Conservation (phyloP, 2,113 vertebrate genomes). For the Brachyhypopomus occidentalis region DNA sequence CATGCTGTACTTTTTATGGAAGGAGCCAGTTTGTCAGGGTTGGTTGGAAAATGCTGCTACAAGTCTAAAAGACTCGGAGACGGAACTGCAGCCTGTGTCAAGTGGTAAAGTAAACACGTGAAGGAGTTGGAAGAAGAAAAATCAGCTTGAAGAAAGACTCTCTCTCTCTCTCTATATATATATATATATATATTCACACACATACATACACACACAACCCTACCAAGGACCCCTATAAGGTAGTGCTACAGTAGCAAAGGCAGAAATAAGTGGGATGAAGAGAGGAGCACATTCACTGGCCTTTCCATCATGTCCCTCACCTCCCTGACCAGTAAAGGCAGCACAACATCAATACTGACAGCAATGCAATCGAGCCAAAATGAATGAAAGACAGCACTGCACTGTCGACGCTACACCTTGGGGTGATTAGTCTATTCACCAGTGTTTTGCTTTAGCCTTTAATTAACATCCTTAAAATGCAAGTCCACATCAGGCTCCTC, state of each 20-base stretch:
- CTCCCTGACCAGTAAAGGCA: slow-evolving; percentile 4
- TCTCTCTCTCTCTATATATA: no score
- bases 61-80: no score
- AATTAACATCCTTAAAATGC: slow-evolving; percentile 26
- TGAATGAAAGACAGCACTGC: slow-evolving; percentile 17
- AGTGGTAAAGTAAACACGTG: no score
- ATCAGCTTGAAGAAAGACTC: no score
- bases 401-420: neutral
- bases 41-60: neutral
- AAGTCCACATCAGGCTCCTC: neutral
- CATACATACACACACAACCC: no score
- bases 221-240: slow-evolving; percentile 7
- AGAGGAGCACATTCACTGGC: slow-evolving; percentile 1
- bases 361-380: slow-evolving; percentile 34
- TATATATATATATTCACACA: no score
- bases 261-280: neutral
- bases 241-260: slow-evolving; percentile 23
- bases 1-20: slow-evolving; percentile 5
- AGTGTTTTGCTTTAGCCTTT: slow-evolving; percentile 21
- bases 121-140: no score
- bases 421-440: neutral
- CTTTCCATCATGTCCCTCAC: neutral
- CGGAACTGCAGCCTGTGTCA: no score
- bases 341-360: slow-evolving; percentile 39
- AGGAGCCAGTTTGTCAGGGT: neutral